Conservation (phyloP, 2,113 vertebrate genomes). For the Mesoclemmys tuberculata region DNA sequence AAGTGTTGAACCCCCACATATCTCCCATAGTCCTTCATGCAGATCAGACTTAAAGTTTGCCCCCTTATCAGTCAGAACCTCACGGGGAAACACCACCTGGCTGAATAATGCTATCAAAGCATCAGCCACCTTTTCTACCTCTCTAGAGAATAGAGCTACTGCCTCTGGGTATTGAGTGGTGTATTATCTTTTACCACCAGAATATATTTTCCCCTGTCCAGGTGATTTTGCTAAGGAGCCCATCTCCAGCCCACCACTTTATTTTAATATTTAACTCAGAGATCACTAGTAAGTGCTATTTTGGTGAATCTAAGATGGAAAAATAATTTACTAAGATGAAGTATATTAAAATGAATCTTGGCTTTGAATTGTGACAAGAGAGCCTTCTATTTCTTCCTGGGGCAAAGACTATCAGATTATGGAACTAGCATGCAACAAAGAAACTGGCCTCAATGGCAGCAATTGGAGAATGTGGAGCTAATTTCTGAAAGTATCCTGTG, state of each 20-base stretch:
- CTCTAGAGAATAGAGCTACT: background rate
- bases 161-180: background rate
- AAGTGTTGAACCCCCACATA: no score
- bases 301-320: background rate
- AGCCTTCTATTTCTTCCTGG: background rate
- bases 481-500: background rate
- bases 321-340: background rate
- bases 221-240: background rate
- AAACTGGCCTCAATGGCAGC: background rate
- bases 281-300: background rate
- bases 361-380: background rate
- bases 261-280: background rate
- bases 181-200: background rate
- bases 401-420: rapidly evolving
- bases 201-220: background rate
- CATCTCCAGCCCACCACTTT: background rate
- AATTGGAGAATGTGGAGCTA: background rate
- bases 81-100: background rate
- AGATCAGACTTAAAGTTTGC: background rate
- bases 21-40: background rate
- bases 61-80: background rate
- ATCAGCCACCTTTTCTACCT: background rate
- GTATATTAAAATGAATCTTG: rapidly evolving
- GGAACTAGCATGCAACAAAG: background rate
- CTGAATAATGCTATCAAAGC: background rate